Evolutionary conservation across 2,797 vertebrate genomes (phyloP).

Genomic region (Poeciliopsis paucimaculata): DNA sequence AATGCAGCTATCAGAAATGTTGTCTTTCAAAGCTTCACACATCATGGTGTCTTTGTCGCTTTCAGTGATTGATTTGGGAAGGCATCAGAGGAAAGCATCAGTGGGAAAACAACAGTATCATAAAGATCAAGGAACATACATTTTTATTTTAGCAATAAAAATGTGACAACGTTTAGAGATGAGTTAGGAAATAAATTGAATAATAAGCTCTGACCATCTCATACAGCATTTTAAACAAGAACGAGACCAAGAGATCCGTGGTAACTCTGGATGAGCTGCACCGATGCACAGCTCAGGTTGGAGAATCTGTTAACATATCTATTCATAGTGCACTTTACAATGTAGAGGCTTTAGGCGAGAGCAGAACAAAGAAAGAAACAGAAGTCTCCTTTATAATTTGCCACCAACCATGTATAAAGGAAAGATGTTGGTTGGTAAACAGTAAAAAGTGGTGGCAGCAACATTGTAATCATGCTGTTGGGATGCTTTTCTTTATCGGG

Average conservation of each 20-base stretch:
- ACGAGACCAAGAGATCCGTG: background rate
- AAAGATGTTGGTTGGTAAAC: background rate
- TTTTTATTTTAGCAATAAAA: background rate
- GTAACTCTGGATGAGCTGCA: background rate
- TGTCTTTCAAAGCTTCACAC: background rate
- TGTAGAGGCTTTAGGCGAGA: background rate
- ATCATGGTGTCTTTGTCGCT: background rate
- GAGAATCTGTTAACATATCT: background rate
- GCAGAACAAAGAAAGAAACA: background rate
- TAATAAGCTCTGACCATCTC: background rate
- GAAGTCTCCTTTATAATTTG: background rate
- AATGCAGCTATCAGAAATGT: background rate
- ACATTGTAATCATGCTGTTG: background rate
- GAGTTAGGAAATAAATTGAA: background rate
- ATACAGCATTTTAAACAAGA: background rate
- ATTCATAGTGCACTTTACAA: background rate
- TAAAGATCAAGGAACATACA: background rate
- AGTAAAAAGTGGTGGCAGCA: background rate
- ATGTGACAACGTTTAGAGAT: background rate
- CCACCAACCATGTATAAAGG: background rate
- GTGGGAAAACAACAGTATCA: background rate
- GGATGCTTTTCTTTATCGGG: background rate
- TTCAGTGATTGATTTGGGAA: background rate
- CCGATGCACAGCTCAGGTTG: background rate
- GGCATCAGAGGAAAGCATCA: background rate